These are phyloP conservation scores for Andrena dorsata DNA, from an alignment of 2,888 invertebrate genomes.

Conservation along the genomic window DNA sequence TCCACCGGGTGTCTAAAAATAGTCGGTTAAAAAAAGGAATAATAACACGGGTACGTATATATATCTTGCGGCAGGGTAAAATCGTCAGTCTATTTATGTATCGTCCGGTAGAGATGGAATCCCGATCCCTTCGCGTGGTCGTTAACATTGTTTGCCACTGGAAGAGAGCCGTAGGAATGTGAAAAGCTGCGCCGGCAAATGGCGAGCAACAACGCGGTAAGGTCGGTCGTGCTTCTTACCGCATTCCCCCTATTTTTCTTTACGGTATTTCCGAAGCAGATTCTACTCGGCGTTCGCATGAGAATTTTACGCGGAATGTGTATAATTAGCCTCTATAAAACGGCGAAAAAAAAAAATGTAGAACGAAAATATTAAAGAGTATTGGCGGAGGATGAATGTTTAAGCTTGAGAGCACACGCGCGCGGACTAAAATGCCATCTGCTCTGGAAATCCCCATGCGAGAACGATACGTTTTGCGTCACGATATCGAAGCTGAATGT, in stretches of 20 bases:
- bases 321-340: constrained; percentile 33
- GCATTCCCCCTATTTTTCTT: constrained; percentile 54
- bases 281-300: constrained; percentile 41
- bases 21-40: constrained; percentile 68
- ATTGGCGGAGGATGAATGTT: not conserved
- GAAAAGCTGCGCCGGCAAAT: constrained; percentile 72
- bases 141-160: constrained; percentile 76
- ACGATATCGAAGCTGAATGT: not conserved
- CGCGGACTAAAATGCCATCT: not conserved
- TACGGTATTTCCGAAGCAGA: constrained; percentile 53
- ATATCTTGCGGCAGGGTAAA: constrained; percentile 69
- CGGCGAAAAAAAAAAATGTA: constrained; percentile 3
- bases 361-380: constrained; percentile 42
- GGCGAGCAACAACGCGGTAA: constrained; percentile 59
- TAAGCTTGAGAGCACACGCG: not conserved
- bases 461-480: not conserved
- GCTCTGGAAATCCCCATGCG: not conserved
- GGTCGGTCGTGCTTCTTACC: constrained; percentile 44
- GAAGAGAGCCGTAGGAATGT: constrained; percentile 71
- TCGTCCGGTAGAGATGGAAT: constrained; percentile 71
- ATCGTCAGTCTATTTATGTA: constrained; percentile 73
- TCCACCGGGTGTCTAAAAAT: constrained; percentile 70
- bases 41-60: constrained; percentile 68
- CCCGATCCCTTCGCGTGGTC: constrained; percentile 72
- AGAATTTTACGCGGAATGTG: constrained; percentile 51